Percentiles rank a stretch among this genome's conserved stretches.
These are phyloP conservation scores for Barbus barbus DNA, from an alignment of 2,113 vertebrate species.

Conservation along the genomic window DNA sequence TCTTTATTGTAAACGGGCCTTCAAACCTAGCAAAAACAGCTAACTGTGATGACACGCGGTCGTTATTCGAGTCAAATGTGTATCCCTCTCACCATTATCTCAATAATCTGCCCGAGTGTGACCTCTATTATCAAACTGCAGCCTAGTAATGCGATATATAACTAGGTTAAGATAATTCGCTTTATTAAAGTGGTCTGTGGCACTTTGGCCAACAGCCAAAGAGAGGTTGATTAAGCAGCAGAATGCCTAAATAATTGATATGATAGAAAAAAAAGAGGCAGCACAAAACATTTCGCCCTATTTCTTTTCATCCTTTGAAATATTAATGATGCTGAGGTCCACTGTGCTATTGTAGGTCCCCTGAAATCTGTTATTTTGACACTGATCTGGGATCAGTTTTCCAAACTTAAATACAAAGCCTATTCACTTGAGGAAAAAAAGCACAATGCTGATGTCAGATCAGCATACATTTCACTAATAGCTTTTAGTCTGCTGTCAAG, in stretches of 20 bases:
- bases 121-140: conserved; percentile 30
- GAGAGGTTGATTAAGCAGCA: conserved; percentile 48
- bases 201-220: conserved; percentile 35
- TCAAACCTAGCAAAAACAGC: not conserved
- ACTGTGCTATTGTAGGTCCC: conserved; percentile 34
- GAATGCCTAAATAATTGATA: conserved; percentile 62
- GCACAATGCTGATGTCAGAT: conserved; percentile 5
- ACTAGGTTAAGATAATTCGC: conserved; percentile 60
- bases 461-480: not conserved
- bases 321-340: conserved; percentile 60
- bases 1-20: conserved; percentile 23
- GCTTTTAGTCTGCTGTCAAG: not conserved
- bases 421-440: not conserved
- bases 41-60: not conserved
- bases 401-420: not conserved
- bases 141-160: conserved; percentile 55
- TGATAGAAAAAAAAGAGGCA: conserved; percentile 54
- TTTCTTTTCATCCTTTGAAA: conserved; percentile 63
- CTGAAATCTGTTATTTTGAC: not conserved
- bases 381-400: conserved; percentile 33
- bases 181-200: conserved; percentile 47
- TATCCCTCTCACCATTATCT: conserved; percentile 24
- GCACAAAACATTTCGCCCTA: conserved; percentile 64
- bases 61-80: conserved; percentile 27
- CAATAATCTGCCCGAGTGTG: conserved; percentile 21